Base-by-base conservation (phyloP, 2,888 invertebrate species). In the Ellobium chinense region DNA sequence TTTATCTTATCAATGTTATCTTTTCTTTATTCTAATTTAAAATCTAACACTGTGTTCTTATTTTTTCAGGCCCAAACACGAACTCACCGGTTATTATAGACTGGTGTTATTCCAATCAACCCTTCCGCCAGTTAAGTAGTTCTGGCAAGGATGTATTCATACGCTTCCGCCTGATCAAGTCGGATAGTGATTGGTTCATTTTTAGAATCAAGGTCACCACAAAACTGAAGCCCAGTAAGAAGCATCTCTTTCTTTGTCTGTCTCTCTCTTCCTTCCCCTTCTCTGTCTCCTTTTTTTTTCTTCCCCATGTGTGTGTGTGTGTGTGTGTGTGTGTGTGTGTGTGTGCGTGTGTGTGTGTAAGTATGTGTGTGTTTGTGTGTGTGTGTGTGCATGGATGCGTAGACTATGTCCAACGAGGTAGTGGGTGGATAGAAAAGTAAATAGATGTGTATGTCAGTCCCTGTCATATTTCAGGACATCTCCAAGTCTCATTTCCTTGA, bases 31-130 rank as follows among this genome's bases (percentile, higher is more conserved):
- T n/a, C n/a, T n/a, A n/a, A n/a, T n/a, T n/a, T n/a, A n/a, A n/a
- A n/a, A n/a, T n/a, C n/a, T n/a, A n/a, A n/a, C n/a, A n/a, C n/a
- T n/a, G n/a, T n/a, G n/a, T n/a, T n/a, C n/a, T n/a, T n/a, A n/a
- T n/a, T n/a, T n/a, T n/a, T 12, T 2, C 73, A 82, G 82, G 82
- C 18, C 77, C 82, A 0, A 34, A 46, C 12, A 37, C 56, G 9
- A 27, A 65, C 18, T 70, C 31, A 9, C 69, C 77, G 0, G 9
- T 29, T n/a, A 78, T 82, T 18, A 18, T 82, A 37, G 68, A 65
- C 5, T 82, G 82, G 82, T 82, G 82, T 60, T 66, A 80, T 46
- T 46, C 60, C 2, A 74, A 78, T 1, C 74, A 78, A 39, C 82
- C 82, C 9, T 82, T 82, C 31, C 69, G 65, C 27, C 78, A 69